Conservation (phyloP, 2,113 vertebrate genomes). For the Lutjanus erythropterus region DNA sequence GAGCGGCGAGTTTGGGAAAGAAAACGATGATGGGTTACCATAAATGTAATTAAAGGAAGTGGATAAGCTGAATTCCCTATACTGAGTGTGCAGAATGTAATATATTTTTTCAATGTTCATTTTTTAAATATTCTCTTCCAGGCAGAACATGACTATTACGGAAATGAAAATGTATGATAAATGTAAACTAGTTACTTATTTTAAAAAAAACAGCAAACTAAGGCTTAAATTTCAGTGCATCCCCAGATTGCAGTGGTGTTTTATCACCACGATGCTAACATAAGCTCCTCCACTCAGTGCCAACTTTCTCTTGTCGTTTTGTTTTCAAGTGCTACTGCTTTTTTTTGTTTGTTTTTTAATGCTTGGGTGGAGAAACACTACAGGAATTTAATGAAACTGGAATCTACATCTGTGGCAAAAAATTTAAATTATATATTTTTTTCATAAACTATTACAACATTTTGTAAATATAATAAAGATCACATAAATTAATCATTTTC, state of each 20-base stretch:
- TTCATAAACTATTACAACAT: slow-evolving; percentile 22
- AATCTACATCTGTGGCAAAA: not conserved
- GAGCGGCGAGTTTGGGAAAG: slow-evolving; percentile 4
- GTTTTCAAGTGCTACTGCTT: slow-evolving; percentile 89
- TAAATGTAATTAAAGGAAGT: slow-evolving; percentile 23
- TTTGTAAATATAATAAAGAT: slow-evolving; percentile 27
- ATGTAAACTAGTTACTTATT: slow-evolving; percentile 3
- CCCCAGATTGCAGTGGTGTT: slow-evolving; percentile 4
- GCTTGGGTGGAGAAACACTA: slow-evolving; percentile 47
- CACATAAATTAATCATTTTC: slow-evolving; percentile 29
- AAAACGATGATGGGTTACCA: slow-evolving; percentile 33
- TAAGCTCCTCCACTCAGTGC: slow-evolving; percentile 80
- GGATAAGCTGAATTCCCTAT: slow-evolving; percentile 4
- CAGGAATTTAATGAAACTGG: slow-evolving; percentile 12
- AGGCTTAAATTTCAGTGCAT: slow-evolving; percentile 1
- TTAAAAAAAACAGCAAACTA: slow-evolving; percentile 8
- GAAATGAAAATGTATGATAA: slow-evolving; percentile 20
- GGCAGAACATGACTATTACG: slow-evolving; percentile 6
- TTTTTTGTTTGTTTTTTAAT: too few relatives aligned
- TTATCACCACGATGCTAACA: slow-evolving; percentile 16
- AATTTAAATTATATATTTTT: not conserved
- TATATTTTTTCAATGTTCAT: slow-evolving; percentile 12
- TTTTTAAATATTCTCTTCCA: slow-evolving; percentile 26
- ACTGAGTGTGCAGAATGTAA: slow-evolving; percentile 14
- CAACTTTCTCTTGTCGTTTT: slow-evolving; percentile 89